Evolutionary conservation across 1,140 invertebrate genomes (phyloP).

Genomic region (Steinernema feltiae): DNA sequence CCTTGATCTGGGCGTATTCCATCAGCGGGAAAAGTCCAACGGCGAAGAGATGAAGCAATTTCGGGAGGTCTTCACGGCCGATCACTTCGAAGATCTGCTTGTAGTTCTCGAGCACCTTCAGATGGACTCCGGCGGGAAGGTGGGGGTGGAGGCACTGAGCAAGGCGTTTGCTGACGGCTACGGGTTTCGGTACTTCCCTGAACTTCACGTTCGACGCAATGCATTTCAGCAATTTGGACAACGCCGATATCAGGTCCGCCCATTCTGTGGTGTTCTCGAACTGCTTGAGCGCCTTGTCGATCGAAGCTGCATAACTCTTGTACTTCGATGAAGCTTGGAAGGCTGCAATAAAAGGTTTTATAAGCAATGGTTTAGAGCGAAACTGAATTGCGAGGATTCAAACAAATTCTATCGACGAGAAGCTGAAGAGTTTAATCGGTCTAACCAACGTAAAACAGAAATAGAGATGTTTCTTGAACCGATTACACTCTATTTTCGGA

Average conservation of each 20-base stretch:
- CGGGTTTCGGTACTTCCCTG: constrained; percentile 78
- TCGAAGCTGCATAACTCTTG: constrained; percentile 69
- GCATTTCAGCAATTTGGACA: constrained; percentile 87
- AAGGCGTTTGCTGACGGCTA: constrained; percentile 83
- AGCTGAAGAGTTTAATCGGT: too few relatives aligned
- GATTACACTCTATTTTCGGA: too few relatives aligned
- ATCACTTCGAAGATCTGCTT: constrained; percentile 86
- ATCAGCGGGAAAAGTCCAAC: constrained; percentile 79
- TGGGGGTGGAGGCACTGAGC: constrained; percentile 92
- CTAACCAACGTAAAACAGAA: too few relatives aligned
- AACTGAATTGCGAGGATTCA: too few relatives aligned
- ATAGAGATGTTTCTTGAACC: too few relatives aligned
- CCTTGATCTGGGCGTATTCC: constrained; percentile 81
- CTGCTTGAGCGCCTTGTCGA: constrained; percentile 79
- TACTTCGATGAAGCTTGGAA: constrained; percentile 67
- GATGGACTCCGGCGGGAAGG: constrained; percentile 75
- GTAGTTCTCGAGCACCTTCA: constrained; percentile 87
- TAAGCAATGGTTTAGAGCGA: not conserved
- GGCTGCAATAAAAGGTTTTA: not conserved
- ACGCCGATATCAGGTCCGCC: constrained; percentile 84
- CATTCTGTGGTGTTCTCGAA: constrained; percentile 92
- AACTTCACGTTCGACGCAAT: constrained; percentile 69
- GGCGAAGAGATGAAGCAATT: constrained; percentile 62
- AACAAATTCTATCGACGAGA: too few relatives aligned
- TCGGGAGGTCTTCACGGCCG: constrained; percentile 74